Evolutionary conservation across 2,113 vertebrate species (phyloP), one percentile per base, ranked within the genome.

Genomic region (Hypocryptadius cinnamomeus): DNA sequence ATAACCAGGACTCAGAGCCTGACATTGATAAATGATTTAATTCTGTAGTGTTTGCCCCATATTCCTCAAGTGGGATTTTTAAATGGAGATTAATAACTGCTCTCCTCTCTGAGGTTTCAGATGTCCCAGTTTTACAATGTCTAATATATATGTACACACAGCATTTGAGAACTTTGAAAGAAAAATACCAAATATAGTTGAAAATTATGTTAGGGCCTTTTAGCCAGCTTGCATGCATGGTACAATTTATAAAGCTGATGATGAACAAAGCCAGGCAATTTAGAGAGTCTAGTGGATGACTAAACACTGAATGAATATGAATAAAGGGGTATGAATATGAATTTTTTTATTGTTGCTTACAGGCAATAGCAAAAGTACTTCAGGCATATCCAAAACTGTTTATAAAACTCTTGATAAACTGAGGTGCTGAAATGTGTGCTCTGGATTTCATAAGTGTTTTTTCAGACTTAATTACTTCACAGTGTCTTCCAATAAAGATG

Each of bases 11-110:
- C 47, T 70, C 39, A 61, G 0, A 0, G 63, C 42, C 73, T 66
- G 85, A 82, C 92, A 92, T 35, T 93, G 86, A 93, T 79, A 85
- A 87, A 93, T 82, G 24, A 60, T 50, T 92, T 87, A 93, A 92
- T 89, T 84, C 73, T 44, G 24, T 25, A 54, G 47, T 73, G 71
- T 72, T 94, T 94, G 81, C 31, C 71, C 79, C 68, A 68, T 78
- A 73, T 74, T 94, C 60, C 85, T 92, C 90, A 84, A 92, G 79
- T 92, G 76, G 56, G 35, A 60, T 74, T 90, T 91, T 84, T 59
- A 93, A 95, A 88, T 60, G 56, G 88, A 92, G 64, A 88, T 80
- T 28, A 90, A 87, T 83, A 91, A 87, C 76, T 87, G 10, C 15
- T 72, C 42, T 72, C 47, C 48, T 94, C 79, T 92, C 72, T 60